Evolutionary conservation across 2,888 invertebrate genomes (phyloP).

Genomic region (Drepanosiphum platanoidis): DNA sequence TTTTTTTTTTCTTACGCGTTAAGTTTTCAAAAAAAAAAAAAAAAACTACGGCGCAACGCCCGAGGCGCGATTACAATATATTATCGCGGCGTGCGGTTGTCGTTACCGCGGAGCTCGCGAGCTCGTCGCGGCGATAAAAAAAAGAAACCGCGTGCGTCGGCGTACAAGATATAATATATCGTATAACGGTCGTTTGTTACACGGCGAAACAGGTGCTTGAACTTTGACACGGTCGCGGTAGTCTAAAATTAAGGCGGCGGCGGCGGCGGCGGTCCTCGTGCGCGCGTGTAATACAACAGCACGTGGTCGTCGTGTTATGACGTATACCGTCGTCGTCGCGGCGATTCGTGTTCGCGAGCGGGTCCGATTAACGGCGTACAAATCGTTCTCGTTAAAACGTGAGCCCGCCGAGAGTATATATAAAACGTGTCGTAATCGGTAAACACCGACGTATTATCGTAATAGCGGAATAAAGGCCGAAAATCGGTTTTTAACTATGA

Average conservation of each 20-base stretch:
- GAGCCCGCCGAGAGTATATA: too few relatives aligned
- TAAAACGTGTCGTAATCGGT: too few relatives aligned
- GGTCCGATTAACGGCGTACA: too few relatives aligned
- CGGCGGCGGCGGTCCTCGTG: not conserved
- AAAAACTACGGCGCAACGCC: conserved; percentile 13
- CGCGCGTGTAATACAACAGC: not conserved
- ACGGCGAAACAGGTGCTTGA: conserved; percentile 48
- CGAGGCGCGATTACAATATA: not conserved
- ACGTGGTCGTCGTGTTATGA: not conserved
- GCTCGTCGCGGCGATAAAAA: not conserved
- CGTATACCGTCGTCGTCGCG: too few relatives aligned
- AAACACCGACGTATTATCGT: too few relatives aligned
- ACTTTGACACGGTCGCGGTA: conserved; percentile 51
- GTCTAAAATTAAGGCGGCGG: conserved; percentile 28
- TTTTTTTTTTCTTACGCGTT: not conserved
- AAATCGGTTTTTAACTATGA: too few relatives aligned
- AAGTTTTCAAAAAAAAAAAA: not conserved
- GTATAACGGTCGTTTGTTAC: conserved; percentile 43
- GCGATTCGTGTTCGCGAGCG: too few relatives aligned
- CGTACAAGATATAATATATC: too few relatives aligned
- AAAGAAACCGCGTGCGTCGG: conserved; percentile 24
- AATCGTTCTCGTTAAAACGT: too few relatives aligned
- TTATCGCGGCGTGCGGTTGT: not conserved
- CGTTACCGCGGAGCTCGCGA: conserved; percentile 4
- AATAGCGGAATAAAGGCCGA: too few relatives aligned